Percentiles rank a stretch among this genome's conserved stretches.
phyloP scores from a whole-genome alignment of 2,113 vertebrate species.

The Charina bottae region DNA sequence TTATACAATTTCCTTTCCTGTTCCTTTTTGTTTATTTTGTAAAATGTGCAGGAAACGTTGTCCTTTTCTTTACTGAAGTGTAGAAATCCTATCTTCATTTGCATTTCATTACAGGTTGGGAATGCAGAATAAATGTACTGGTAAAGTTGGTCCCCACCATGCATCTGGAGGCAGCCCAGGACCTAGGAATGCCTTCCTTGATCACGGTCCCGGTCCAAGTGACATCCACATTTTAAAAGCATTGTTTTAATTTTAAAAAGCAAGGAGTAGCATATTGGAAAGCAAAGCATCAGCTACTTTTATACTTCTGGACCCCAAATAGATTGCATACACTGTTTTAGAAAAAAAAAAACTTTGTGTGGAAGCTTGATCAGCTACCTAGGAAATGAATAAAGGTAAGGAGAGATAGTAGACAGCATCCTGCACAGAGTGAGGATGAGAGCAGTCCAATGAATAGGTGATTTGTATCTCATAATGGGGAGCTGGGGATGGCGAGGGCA shows the following conservation, averaged over 20 bases:
- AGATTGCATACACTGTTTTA: not conserved
- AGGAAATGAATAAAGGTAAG: not conserved
- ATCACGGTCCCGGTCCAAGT: not conserved
- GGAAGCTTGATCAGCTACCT: not conserved
- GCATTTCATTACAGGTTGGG: not conserved
- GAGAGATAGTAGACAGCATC: not conserved
- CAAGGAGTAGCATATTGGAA: not conserved
- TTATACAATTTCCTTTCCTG: not conserved
- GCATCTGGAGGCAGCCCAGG: not conserved
- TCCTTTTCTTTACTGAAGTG: not conserved
- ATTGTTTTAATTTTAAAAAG: not conserved
- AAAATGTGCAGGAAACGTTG: not conserved
- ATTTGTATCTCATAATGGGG: not conserved
- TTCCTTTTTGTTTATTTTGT: not conserved
- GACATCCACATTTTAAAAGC: not conserved
- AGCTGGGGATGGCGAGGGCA: too few relatives aligned
- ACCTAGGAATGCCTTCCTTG: not conserved
- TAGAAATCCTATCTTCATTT: not conserved
- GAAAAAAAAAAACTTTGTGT: not conserved
- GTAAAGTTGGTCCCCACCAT: not conserved
- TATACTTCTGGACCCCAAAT: not conserved
- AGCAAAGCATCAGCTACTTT: not conserved
- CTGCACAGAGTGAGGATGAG: not conserved
- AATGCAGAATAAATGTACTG: not conserved
- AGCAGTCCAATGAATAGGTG: not conserved